Conservation (phyloP, 2,797 vertebrate genomes). For the Leptatherina wallacei region DNA sequence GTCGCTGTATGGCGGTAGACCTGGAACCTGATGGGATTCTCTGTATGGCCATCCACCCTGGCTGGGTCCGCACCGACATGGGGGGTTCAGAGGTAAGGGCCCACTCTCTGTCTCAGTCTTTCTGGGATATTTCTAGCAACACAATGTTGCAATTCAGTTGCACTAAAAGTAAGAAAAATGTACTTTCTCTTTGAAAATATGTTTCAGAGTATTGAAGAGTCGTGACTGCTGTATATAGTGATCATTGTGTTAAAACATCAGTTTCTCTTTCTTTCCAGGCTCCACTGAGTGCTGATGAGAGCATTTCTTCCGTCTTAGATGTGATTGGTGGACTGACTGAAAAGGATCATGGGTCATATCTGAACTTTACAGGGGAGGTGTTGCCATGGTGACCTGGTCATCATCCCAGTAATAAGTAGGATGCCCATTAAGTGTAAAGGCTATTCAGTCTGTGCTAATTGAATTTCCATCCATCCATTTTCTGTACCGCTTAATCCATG, state of each 20-base stretch:
- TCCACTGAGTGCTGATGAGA: constrained; percentile 81
- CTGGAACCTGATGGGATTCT: constrained; percentile 84
- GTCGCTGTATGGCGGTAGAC: constrained; percentile 81
- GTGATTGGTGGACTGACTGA: constrained; percentile 81
- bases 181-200: no score
- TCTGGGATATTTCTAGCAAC: neutral
- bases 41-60: constrained; percentile 83
- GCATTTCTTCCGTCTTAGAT: constrained; percentile 74
- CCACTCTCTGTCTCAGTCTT: neutral
- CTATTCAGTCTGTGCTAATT: neutral
- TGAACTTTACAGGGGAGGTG: constrained; percentile 80
- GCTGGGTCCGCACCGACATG: constrained; percentile 87
- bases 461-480: no score
- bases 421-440: neutral
- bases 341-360: constrained; percentile 83
- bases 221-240: neutral
- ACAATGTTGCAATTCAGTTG: neutral
- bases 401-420: constrained; percentile 5
- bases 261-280: constrained; percentile 63
- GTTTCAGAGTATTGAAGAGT: neutral
- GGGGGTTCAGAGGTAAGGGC: constrained; percentile 80
- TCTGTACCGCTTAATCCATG: no score
- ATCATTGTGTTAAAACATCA: neutral
- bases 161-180: neutral
- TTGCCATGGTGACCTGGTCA: constrained; percentile 79